Evolutionary conservation across 2,797 vertebrate species (phyloP).

Genomic region (Lateolabrax maculatus): DNA sequence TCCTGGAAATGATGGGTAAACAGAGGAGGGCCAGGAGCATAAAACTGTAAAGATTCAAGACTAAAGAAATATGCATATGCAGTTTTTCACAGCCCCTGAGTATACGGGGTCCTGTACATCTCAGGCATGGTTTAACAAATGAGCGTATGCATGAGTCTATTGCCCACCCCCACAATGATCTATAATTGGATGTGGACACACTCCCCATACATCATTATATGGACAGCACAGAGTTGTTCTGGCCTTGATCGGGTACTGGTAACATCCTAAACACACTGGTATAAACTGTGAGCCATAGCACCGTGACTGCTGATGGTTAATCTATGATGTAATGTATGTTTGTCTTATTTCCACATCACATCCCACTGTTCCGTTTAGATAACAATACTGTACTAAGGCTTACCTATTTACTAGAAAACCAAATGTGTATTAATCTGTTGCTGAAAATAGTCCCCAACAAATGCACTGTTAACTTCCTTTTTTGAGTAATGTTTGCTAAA

Average conservation of each 20-base stretch:
- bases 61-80: conserved; percentile 37
- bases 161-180: conserved; percentile 19
- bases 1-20: conserved; percentile 65
- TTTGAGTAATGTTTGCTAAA: neutral
- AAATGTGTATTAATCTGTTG: neutral
- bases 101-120: conserved; percentile 2
- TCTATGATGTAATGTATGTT: no score
- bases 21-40: conserved; percentile 40
- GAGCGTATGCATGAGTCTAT: conserved; percentile 39
- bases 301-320: no score
- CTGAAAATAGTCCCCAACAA: neutral
- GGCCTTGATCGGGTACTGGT: conserved; percentile 2
- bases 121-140: conserved; percentile 34
- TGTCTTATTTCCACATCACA: no score
- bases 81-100: conserved; percentile 27
- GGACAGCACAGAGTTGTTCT: neutral
- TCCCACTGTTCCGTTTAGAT: no score
- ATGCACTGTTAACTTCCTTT: neutral
- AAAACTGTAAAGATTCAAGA: conserved; percentile 40
- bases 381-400: no score
- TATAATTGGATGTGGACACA: conserved; percentile 40
- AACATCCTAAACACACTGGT: neutral
- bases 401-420: no score
- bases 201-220: conserved; percentile 4
- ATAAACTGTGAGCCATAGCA: neutral